These are phyloP conservation scores for Phylloscopus whistleri DNA, from an alignment of 2,113 vertebrate genomes.

Conservation along the genomic window DNA sequence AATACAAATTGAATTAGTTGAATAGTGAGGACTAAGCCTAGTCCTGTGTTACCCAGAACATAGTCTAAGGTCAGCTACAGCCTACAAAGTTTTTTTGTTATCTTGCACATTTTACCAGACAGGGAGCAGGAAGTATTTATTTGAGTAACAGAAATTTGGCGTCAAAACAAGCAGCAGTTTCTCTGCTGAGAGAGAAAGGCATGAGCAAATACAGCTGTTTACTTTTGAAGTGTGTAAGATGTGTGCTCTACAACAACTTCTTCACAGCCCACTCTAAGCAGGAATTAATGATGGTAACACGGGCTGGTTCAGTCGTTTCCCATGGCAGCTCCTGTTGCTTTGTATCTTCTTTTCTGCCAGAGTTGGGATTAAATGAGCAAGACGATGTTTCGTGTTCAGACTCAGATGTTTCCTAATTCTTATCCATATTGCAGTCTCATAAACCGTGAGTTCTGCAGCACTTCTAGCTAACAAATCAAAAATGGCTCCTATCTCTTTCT, in stretches of 20 bases:
- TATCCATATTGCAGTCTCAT: not conserved
- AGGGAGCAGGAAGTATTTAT: not conserved
- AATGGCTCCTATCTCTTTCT: no score
- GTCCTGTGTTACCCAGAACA: not conserved
- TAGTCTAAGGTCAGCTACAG: not conserved
- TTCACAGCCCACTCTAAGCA: accelerated
- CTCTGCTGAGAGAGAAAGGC: not conserved
- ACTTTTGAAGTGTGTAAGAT: not conserved
- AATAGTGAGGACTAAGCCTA: not conserved
- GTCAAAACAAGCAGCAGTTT: not conserved
- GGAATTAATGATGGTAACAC: accelerated
- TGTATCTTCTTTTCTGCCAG: not conserved
- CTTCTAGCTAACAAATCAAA: no score
- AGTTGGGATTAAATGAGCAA: not conserved
- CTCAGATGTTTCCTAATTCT: not conserved
- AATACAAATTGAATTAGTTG: not conserved
- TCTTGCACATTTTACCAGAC: not conserved
- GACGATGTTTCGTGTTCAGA: not conserved
- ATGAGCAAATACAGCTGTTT: not conserved
- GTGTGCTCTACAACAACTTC: not conserved
- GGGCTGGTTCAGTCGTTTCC: not conserved
- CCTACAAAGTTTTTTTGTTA: not conserved
- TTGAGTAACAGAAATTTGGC: not conserved
- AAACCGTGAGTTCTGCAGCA: not conserved
- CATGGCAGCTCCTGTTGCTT: not conserved